A percentile compares a stretch with the other conserved stretches of the same genome.
Conservation (phyloP, 2,113 vertebrate species). For the Perccottus glenii region DNA sequence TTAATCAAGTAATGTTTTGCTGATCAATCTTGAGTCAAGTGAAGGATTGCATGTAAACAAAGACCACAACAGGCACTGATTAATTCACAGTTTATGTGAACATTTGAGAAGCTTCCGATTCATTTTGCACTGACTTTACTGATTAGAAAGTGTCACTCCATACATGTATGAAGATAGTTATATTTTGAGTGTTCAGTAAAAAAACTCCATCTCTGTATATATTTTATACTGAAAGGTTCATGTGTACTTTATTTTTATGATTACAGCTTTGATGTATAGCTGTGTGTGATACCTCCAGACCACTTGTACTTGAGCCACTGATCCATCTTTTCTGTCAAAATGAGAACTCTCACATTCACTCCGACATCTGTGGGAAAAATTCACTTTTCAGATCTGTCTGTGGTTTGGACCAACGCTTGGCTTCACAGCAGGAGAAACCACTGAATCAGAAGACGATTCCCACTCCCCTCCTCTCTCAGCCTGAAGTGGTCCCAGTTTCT, state of each 20-base stretch:
- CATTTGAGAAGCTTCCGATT: too few relatives aligned
- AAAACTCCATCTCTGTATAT: background rate
- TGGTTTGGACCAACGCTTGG: constrained; percentile 1
- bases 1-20: too few relatives aligned
- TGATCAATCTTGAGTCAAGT: too few relatives aligned
- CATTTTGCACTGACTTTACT: too few relatives aligned
- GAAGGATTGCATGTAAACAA: too few relatives aligned
- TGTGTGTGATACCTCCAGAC: background rate
- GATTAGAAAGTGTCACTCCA: too few relatives aligned
- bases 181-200: too few relatives aligned
- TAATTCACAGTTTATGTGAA: too few relatives aligned
- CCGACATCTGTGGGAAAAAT: constrained; percentile 6
- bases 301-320: background rate
- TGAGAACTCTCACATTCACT: too few relatives aligned
- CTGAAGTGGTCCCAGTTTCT: background rate
- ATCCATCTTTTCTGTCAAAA: constrained; percentile 1
- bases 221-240: background rate
- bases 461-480: background rate
- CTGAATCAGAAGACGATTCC: constrained; percentile 1
- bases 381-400: background rate
- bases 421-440: constrained; percentile 1
- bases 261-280: background rate
- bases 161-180: too few relatives aligned
- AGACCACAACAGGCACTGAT: too few relatives aligned
- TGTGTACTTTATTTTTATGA: background rate